Conservation (phyloP, 2,797 vertebrate species). For the Phataginus tetradactyla region DNA sequence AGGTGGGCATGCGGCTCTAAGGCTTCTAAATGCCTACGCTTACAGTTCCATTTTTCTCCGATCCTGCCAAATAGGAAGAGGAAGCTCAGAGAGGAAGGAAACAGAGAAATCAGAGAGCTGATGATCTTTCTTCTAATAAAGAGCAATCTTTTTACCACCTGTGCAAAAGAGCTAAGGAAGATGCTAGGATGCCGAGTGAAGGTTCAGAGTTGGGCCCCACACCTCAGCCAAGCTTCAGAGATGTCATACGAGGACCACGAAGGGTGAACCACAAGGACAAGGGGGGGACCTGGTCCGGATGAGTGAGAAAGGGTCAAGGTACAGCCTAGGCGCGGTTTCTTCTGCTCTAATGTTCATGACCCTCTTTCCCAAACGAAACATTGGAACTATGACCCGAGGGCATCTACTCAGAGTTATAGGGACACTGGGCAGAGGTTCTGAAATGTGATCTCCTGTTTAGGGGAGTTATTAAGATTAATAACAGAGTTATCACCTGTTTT, state of each 20-base stretch:
- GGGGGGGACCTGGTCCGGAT: neutral
- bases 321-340: neutral
- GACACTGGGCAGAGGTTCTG: neutral
- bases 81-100: slow-evolving; percentile 15
- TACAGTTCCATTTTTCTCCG: neutral
- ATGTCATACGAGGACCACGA: neutral
- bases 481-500: neutral
- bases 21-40: neutral
- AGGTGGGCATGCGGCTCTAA: neutral
- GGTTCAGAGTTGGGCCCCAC: neutral
- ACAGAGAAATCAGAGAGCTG: neutral
- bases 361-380: neutral
- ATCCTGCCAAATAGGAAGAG: neutral
- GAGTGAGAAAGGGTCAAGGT: neutral
- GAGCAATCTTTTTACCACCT: neutral
- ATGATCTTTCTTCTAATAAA: slow-evolving; percentile 23
- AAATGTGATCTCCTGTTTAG: neutral
- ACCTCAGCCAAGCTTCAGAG: neutral
- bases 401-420: neutral
- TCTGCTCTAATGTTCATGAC: neutral
- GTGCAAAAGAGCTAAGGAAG: neutral
- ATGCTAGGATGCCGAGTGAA: neutral
- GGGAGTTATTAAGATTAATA: too few species aligned
- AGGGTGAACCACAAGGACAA: neutral
- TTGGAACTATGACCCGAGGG: neutral